Conservation (phyloP, 2,888 invertebrate species). For the Tenodera sinensis region DNA sequence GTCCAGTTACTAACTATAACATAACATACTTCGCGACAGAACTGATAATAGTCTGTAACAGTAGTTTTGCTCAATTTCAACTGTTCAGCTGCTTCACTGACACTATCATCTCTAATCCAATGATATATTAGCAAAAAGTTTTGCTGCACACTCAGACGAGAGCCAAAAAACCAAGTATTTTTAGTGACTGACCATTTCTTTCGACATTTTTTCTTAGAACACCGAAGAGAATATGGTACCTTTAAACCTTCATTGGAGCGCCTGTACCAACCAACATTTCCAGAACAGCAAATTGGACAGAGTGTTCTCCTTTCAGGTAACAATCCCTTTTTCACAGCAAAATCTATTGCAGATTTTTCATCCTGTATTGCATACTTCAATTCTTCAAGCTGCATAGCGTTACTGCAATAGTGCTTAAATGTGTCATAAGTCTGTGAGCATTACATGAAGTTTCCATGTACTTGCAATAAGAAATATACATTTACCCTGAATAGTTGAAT, state of each 20-base stretch:
- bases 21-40: slow-evolving; percentile 27
- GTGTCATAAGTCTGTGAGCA: no score
- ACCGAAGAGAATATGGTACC: slow-evolving; percentile 24
- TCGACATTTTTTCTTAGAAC: slow-evolving; percentile 24
- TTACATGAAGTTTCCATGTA: no score
- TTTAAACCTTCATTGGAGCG: slow-evolving; percentile 25
- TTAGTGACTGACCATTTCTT: slow-evolving; percentile 28
- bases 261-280: slow-evolving; percentile 27
- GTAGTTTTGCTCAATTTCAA: slow-evolving; percentile 24
- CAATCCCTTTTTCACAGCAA: slow-evolving; percentile 22
- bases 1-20: slow-evolving; percentile 24
- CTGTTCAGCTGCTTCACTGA: slow-evolving; percentile 18
- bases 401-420: neutral
- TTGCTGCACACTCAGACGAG: slow-evolving; percentile 25
- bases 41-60: slow-evolving; percentile 27
- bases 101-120: slow-evolving; percentile 25
- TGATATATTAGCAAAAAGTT: slow-evolving; percentile 24
- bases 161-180: slow-evolving; percentile 27
- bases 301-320: slow-evolving; percentile 19
- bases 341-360: slow-evolving; percentile 22
- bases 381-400: slow-evolving; percentile 21
- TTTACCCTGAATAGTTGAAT: no score
- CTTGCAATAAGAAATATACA: no score
- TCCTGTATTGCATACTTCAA: slow-evolving; percentile 19
- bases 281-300: slow-evolving; percentile 20